Evolutionary conservation across 2,888 invertebrate species (phyloP), one percentile per base, ranked within the genome.

Genomic region (Biston stratarius): DNA sequence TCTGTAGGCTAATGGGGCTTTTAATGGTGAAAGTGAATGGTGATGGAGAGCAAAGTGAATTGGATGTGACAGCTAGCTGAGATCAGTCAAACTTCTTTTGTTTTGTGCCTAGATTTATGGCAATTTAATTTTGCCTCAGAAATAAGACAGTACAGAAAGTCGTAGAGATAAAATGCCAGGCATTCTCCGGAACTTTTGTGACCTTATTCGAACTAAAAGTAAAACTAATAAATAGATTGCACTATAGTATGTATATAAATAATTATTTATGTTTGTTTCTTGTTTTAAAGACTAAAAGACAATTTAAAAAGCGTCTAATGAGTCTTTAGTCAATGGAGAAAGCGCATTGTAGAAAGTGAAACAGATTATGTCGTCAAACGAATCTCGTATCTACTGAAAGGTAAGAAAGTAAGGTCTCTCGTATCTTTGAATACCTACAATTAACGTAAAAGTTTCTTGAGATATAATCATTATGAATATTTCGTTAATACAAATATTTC

Each of bases 331-430:
- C 38, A 61, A 58, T 45, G 44, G 60, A 61, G 60, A 65, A 56
- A 65, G 60, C 40, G 7, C 44, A 45, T 49, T 24, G 59, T 56
- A 61, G 65, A 61, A 61, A 60, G 60, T 65, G 65, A 59, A 64
- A 59, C 47, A 58, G 57, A 57, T 59, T 53, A 48, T 48, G 40
- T 47, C 59, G 53, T 42, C 48, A 47, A 60, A 48, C 55, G 40
- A 47, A 47, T 2, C 34, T 42, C 14, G n/a, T 42, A 34, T 53
- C 24, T 24, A 24, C 24, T 53, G 34, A 53, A 53, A 60, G 42
- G 49, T 55, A 24, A 24, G 24, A 24, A 24, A 24, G 24, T 24
- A 24, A 24, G 24, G 24, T 24, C 24, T 24, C 24, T 40, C 40
- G 24, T 56, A 42, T 47, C 57, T 53, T 40, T 36, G n/a, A 45